Evolutionary conservation across 2,888 invertebrate genomes (phyloP).

Genomic region (Globia sparganii): DNA sequence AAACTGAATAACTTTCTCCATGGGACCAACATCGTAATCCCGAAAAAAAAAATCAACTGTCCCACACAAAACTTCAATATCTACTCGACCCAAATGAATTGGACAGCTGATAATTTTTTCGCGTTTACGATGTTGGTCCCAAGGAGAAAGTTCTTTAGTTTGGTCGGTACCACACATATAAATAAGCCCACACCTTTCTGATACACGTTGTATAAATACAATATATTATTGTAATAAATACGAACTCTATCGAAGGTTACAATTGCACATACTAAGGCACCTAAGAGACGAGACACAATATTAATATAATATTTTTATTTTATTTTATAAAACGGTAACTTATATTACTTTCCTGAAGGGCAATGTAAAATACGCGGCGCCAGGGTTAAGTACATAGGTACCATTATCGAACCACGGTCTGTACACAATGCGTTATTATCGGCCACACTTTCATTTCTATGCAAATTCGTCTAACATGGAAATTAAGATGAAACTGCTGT

Average conservation of each 20-base stretch:
- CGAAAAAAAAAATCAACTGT: neutral
- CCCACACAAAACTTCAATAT: neutral
- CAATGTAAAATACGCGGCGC: conserved; percentile 52
- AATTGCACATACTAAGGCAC: conserved; percentile 69
- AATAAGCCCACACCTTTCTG: neutral
- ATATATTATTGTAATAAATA: conserved; percentile 33
- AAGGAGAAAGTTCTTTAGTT: neutral
- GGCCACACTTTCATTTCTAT: neutral
- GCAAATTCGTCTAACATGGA: neutral
- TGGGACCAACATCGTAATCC: neutral
- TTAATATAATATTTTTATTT: conserved; percentile 60
- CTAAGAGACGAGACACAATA: conserved; percentile 64
- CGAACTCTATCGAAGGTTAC: conserved; percentile 56
- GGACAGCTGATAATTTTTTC: neutral
- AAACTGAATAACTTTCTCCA: neutral
- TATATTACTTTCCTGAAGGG: conserved; percentile 39
- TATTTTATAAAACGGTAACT: conserved; percentile 58
- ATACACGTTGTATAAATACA: conserved; percentile 18
- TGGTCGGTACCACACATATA: neutral
- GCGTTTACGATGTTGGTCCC: neutral
- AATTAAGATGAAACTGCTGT: neutral
- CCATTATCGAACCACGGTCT: conserved; percentile 31
- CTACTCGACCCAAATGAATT: neutral
- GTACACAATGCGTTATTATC: conserved; percentile 8
- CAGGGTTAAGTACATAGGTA: conserved; percentile 62